Evolutionary conservation across 2,888 invertebrate species (phyloP), one percentile per base, ranked within the genome.

Genomic region (Sympetrum striolatum): DNA sequence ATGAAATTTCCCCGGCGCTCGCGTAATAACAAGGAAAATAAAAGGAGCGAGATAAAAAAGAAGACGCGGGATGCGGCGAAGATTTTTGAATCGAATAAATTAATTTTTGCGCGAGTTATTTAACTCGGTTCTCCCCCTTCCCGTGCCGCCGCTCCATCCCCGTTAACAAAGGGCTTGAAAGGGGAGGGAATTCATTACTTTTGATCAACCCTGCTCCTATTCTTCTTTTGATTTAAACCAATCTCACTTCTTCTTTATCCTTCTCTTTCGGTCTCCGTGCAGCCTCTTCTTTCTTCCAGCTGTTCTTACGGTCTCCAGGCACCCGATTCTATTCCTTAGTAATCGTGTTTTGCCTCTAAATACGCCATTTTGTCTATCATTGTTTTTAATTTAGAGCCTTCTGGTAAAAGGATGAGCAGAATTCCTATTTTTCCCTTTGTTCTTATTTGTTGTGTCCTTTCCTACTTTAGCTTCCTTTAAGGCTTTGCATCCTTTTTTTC

Each of bases 71-170:
- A 64, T 60, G 60, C 60, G 37, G 60, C 48, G 58, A 58, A 58
- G 31, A 35, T 82, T 48, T 82, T 48, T n/a, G 35, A 86, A 86
- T 86, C 86, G n/a, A 60, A 60, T 86, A 60, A 64, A 86, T 86
- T 60, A 64, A 86, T 86, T 82, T 82, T 58, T 58, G 58, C 82
- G 35, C 48, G 53, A 58, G 82, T 82, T 82, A 58, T 82, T 31
- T n/a, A 39, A 37, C 80, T 39, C 39, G 14, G 25, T 81, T n/a
- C 48, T n/a, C 35, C 31, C 22, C 53, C 3, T 10, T n/a, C 25
- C 15, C 0, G 18, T 5, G 5, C 35, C 6, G 5, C 10, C 18
- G n/a, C 48, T 44, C 25, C 44, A 44, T 44, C 44, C 44, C 44
- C 81, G 44, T 4, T 44, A 25, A 48, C 48, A 48, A 58, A 31